Evolutionary conservation across 2,888 invertebrate genomes (phyloP), one percentile per base, ranked within the genome.

Genomic region (Drosophila imparisetae): DNA sequence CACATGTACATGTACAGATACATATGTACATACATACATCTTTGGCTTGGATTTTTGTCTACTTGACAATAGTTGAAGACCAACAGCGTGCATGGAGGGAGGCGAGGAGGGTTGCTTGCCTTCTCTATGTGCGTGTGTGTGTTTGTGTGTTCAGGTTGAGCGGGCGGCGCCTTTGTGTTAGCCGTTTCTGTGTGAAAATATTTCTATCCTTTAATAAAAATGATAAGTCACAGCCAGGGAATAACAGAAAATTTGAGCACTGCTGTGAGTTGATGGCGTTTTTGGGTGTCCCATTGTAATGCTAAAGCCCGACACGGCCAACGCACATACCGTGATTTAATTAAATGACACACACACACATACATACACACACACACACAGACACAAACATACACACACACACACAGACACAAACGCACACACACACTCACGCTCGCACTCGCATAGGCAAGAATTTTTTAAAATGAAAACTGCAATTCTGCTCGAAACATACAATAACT

Each of bases 151-250:
- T 45, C 45, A 15, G 15, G 45, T 45, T 45, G 32, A 11, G 30
- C 42, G 42, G 27, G 64, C 36, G 45, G 18, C 36, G 67, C 72
- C 68, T 72, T 75, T 79, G 76, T 76, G 76, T 65, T 72, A 70
- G 78, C 55, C 67, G 62, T 55, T 45, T 69, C 78, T 70, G 66
- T 70, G 76, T 75, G 69, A 78, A 81, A 80, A 81, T 81, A 78
- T 80, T 78, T 81, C 70, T 73, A 73, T 76, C 76, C 76, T 79
- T 81, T 72, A 79, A 79, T 81, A 79, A 81, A 79, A 81, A 77
- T 81, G 81, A 79, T 81, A 81, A 81, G 79, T 81, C 79, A 81
- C 69, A 80, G 77, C 53, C 62, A 55, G 79, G 72, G 66, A 77
- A 79, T 80, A 69, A 66, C 68, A 68, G 60, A 62, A 57, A 66